These are phyloP conservation scores for Threskiornis aethiopicus DNA, from an alignment of 2,797 vertebrate species.

Conservation along the genomic window DNA sequence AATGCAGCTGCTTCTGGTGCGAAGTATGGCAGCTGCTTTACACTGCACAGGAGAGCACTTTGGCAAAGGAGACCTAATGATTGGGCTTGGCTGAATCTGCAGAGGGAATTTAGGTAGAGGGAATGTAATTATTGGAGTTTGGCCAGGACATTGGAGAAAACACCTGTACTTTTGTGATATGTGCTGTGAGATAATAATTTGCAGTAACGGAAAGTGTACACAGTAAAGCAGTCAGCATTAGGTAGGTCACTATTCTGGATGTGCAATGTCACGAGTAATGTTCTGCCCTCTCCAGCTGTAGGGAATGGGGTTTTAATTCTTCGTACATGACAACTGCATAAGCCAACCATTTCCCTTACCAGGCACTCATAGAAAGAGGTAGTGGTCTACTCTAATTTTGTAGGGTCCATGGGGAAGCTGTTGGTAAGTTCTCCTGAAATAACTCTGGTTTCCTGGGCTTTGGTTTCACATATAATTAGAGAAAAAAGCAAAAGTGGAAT, in stretches of 20 bases:
- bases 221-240: not conserved
- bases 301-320: not conserved
- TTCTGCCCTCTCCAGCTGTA: not conserved
- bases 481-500: not conserved
- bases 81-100: not conserved
- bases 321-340: fast-evolving
- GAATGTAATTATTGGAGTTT: not conserved
- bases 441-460: not conserved
- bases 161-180: constrained; percentile 4
- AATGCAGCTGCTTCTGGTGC: not conserved
- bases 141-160: not conserved
- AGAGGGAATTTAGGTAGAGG: constrained; percentile 15
- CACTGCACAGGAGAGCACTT: not conserved
- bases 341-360: not conserved
- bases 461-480: not conserved
- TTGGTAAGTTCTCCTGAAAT: constrained; percentile 3
- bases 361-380: constrained; percentile 13
- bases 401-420: not conserved
- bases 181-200: not conserved
- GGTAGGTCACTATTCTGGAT: not conserved
- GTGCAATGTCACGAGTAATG: not conserved
- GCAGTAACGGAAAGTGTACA: not conserved
- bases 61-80: not conserved
- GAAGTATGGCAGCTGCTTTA: not conserved
- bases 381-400: not conserved